These are phyloP conservation scores for Euphonia xanthogaster DNA, from an alignment of 2,797 vertebrate species.

Conservation along the genomic window DNA sequence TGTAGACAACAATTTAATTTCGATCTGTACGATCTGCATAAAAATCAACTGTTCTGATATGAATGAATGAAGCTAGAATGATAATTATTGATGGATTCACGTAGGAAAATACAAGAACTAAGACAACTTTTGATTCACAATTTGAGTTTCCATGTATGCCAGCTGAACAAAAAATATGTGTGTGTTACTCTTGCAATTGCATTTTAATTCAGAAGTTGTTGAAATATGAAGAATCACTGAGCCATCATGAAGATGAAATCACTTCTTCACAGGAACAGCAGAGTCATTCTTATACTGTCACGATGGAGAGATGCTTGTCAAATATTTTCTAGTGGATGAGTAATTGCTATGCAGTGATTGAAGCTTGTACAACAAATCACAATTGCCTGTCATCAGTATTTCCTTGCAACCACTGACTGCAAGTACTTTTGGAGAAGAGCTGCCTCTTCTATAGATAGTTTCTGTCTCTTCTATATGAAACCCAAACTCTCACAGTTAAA, in stretches of 20 bases:
- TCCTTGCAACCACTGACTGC: neutral
- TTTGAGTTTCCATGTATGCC: neutral
- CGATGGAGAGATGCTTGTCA: neutral
- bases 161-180: neutral
- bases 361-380: neutral
- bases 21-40: accelerated
- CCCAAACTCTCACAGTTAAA: neutral
- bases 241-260: neutral
- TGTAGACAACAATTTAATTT: neutral
- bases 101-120: neutral
- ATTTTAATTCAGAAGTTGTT: neutral
- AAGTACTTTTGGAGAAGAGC: neutral
- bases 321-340: neutral
- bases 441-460: neutral
- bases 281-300: neutral
- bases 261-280: neutral
- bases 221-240: neutral
- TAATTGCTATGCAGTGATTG: neutral
- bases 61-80: neutral
- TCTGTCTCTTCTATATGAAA: neutral
- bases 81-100: neutral
- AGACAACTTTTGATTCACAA: neutral
- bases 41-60: neutral
- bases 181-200: neutral
- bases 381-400: neutral